Conservation (phyloP, 2,888 invertebrate species). For the Tipula confusa region DNA sequence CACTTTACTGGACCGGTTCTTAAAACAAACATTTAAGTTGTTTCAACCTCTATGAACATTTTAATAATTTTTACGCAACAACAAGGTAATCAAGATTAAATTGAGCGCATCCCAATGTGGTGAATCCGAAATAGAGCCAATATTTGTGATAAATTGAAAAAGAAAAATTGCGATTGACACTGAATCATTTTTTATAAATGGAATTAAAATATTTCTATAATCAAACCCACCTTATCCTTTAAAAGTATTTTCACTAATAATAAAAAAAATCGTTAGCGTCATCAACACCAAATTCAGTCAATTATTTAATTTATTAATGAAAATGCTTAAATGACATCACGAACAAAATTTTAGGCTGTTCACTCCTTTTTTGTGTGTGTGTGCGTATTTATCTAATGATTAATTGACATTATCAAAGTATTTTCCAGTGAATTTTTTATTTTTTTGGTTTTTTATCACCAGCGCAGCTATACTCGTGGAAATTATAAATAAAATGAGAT, state of each 20-base stretch:
- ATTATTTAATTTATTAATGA: neutral
- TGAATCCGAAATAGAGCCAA: no score
- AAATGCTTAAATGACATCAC: neutral
- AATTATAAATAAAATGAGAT: neutral
- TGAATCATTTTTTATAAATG: no score
- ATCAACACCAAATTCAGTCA: neutral
- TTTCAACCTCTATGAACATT: no score
- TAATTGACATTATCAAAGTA: neutral
- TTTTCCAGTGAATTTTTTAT: neutral
- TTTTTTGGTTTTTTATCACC: neutral
- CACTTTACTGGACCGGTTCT: no score
- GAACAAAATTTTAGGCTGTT: neutral
- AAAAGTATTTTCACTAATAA: neutral
- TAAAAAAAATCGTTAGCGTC: neutral
- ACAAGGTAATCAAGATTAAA: no score
- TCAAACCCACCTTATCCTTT: neutral
- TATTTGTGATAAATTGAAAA: no score
- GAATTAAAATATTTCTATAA: neutral
- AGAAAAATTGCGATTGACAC: no score
- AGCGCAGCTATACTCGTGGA: neutral
- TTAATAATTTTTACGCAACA: no score
- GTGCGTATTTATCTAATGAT: neutral
- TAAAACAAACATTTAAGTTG: no score
- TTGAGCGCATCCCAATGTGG: no score
- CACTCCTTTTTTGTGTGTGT: conserved; percentile 16